A percentile compares a stretch with the other conserved stretches of the same genome.
Evolutionary conservation across 2,888 invertebrate genomes (phyloP).

Genomic region (Cephus pulcher): DNA sequence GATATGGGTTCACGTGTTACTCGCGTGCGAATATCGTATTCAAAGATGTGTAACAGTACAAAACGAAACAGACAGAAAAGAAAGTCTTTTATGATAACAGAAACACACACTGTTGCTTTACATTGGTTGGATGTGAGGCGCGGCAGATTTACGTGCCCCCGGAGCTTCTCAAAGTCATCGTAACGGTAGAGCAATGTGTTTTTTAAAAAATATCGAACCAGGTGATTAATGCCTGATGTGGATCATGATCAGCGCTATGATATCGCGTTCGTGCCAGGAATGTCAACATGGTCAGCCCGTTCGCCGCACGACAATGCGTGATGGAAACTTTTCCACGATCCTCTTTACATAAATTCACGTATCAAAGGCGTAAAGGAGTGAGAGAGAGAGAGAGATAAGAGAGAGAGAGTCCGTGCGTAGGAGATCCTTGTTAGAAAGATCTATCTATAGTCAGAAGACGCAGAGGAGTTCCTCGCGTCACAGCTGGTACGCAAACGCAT

Average conservation of each 20-base stretch:
- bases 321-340: slow-evolving; percentile 49
- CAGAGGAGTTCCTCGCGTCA: not conserved
- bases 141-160: not conserved
- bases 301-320: slow-evolving; percentile 36
- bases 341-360: not conserved
- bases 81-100: not conserved
- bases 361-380: slow-evolving; percentile 22
- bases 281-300: not conserved
- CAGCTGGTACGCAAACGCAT: not conserved
- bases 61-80: not conserved
- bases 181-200: not conserved
- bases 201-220: not conserved
- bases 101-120: not conserved
- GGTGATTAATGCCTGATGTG: not conserved
- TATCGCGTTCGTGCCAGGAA: not conserved
- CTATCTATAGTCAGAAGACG: not conserved
- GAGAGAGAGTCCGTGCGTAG: not conserved
- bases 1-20: not conserved
- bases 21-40: not conserved
- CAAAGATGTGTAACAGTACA: not conserved
- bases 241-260: not conserved
- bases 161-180: not conserved
- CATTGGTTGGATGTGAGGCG: not conserved
- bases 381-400: slow-evolving; percentile 9
- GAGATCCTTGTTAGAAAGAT: not conserved